These are phyloP conservation scores for Ageneiosus marmoratus DNA, from an alignment of 2,113 vertebrate species.

Conservation along the genomic window DNA sequence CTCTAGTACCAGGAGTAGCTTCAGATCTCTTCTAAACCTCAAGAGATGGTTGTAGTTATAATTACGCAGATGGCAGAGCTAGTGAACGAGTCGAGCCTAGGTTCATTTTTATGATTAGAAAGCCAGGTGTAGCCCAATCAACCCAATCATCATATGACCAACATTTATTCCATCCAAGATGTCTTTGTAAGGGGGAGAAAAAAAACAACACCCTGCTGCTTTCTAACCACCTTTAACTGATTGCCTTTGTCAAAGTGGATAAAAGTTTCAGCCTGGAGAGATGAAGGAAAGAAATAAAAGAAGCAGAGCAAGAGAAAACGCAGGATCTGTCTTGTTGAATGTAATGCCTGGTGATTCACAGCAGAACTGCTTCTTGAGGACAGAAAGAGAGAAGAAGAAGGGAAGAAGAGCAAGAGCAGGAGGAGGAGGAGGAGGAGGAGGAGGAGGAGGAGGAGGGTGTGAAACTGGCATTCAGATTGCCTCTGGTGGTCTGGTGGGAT, in stretches of 20 bases:
- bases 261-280: background rate
- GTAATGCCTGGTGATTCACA: background rate
- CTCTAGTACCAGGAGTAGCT: background rate
- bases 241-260: background rate
- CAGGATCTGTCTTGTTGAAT: slow-evolving; percentile 2
- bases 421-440: slow-evolving; percentile 55
- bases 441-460: slow-evolving; percentile 58
- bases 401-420: background rate
- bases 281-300: slow-evolving; percentile 12
- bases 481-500: slow-evolving; percentile 22
- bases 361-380: slow-evolving; percentile 14
- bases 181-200: too few species aligned
- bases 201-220: background rate
- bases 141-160: background rate
- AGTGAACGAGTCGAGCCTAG: background rate
- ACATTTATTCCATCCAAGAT: background rate
- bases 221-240: background rate
- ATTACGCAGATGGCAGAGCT: slow-evolving; percentile 16
- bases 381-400: background rate
- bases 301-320: background rate
- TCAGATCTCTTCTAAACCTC: background rate
- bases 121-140: background rate
- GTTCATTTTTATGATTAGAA: background rate
- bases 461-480: background rate
- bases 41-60: background rate